Conservation (phyloP, 1,140 invertebrate genomes). For the Drosophila takahashii region DNA sequence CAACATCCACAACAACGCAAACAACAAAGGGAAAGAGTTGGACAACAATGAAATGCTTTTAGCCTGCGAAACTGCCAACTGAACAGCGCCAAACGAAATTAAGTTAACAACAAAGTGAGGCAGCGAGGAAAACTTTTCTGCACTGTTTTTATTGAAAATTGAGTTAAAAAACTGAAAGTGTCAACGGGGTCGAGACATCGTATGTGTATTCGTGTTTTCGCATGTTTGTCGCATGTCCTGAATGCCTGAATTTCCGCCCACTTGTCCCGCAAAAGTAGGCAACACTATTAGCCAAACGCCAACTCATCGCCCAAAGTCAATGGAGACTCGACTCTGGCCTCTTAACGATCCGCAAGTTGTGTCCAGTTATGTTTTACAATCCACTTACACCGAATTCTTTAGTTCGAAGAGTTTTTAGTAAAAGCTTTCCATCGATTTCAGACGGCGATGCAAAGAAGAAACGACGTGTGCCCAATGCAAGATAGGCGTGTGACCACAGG, state of each 20-base stretch:
- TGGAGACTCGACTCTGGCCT: not conserved
- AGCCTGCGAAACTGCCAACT: conserved; percentile 53
- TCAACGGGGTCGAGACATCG: conserved; percentile 43
- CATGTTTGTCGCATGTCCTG: not conserved
- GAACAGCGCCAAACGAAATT: conserved; percentile 68
- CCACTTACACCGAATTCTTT: not conserved
- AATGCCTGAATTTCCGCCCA: not conserved
- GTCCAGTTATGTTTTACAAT: not conserved
- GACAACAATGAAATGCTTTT: conserved; percentile 83
- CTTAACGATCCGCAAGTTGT: conserved; percentile 3
- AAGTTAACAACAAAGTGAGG: conserved; percentile 75
- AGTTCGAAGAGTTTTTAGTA: not conserved
- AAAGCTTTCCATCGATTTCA: no score
- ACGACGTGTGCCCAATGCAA: no score
- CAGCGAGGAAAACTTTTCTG: conserved; percentile 62
- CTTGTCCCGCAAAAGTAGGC: conserved; percentile 4
- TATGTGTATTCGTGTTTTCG: conserved; percentile 15
- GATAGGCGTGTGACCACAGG: no score
- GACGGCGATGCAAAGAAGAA: no score
- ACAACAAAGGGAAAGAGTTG: conserved; percentile 48
- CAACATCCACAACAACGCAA: conserved; percentile 28
- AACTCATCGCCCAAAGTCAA: conserved; percentile 14
- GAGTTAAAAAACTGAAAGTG: conserved; percentile 78
- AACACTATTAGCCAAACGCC: conserved; percentile 19
- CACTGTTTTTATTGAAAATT: conserved; percentile 79